These are phyloP conservation scores for Characodon lateralis DNA, from an alignment of 2,797 vertebrate genomes.

Conservation along the genomic window DNA sequence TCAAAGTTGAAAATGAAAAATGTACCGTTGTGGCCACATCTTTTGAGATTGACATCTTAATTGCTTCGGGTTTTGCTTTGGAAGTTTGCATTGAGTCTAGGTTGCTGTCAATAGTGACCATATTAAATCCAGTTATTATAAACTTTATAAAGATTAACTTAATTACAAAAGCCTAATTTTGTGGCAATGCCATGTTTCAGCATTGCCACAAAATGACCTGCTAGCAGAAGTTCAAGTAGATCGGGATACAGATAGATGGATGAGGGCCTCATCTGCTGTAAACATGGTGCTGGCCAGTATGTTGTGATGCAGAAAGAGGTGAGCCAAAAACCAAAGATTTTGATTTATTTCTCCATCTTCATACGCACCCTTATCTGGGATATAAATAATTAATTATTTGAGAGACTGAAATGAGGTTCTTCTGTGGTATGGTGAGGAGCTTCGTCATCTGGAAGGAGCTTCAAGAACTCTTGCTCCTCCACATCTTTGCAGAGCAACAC, in stretches of 20 bases:
- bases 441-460: too few species aligned
- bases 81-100: not conserved
- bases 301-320: not conserved
- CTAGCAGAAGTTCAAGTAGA: not conserved
- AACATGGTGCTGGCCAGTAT: not conserved
- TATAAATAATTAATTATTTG: not conserved
- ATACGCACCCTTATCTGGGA: not conserved
- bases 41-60: not conserved
- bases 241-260: not conserved
- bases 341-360: not conserved
- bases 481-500: not conserved
- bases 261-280: too few species aligned
- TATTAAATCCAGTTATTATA: not conserved
- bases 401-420: too few species aligned
- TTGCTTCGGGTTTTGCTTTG: not conserved
- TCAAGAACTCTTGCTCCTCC: too few species aligned
- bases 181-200: not conserved
- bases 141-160: not conserved
- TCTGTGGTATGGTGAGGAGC: too few species aligned
- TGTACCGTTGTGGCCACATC: not conserved
- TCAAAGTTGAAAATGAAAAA: not conserved
- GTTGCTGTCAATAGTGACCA: not conserved
- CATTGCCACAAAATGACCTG: not conserved
- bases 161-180: not conserved
- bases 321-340: not conserved